Base-by-base conservation (phyloP, 2,113 vertebrate species). In the Xenopus laevis region DNA sequence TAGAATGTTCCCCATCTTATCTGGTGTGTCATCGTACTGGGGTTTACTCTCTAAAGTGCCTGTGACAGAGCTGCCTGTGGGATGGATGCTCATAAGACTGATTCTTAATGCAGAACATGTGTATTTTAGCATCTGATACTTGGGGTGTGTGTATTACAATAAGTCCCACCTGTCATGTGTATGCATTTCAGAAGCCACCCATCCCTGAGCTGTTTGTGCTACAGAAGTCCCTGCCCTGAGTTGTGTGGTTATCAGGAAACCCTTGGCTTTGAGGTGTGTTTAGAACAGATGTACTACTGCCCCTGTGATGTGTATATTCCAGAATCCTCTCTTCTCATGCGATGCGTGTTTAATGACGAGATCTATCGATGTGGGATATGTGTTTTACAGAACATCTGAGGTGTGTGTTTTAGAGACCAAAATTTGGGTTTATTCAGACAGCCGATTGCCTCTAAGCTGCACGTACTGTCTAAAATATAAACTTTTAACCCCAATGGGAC, bases 141-240 rank as follows among this genome's bases (percentile, higher is more conserved):
- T 16, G 17, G 15, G 27, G 52, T 17, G 18, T 66, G 55, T 68
- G 72, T 44, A 70, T 68, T 61, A 67, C 44, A 60, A 21, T 52
- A 60, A 10, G 12, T 64, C 61, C 50, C 64, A 33, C n/a, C 27
- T 52, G 18, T 72, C 20, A 72, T 60, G 71, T 72, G n/a, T 53
- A 55, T 63, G 21, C 52, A 33, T 63, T 21, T 57, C 47, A 65
- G 61, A 23, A 15, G 15, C 45, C 46, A 47, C 62, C 20, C 44
- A 18, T 62, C 27, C 16, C 16, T 55, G 47, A 65, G 52, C 47
- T 65, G 46, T 16, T 7, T 57, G 27, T 73, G 12, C 55, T n/a
- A 72, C 27, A 55, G 40, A 52, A 30, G 18, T 16, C 17, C 52
- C 27, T 17, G 16, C 10, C 58, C 58, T 60, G 58, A 60, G 58